Evolutionary conservation across 1,140 invertebrate genomes (phyloP).

Genomic region (Agrypnia vestita): DNA sequence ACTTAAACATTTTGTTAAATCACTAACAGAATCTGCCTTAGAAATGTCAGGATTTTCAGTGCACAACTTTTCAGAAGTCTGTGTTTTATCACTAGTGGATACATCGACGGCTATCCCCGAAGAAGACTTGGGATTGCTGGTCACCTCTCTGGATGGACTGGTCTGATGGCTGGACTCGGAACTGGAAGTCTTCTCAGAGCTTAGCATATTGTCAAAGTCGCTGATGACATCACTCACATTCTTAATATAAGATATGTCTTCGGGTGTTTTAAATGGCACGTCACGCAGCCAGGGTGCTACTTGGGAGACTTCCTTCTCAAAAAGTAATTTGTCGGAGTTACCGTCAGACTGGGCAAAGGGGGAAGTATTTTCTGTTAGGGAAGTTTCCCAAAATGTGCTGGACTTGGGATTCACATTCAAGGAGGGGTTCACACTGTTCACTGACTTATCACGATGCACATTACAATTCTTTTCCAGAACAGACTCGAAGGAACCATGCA

Average conservation of each 20-base stretch:
- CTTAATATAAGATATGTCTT: slow-evolving; percentile 74
- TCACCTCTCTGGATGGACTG: slow-evolving; percentile 67
- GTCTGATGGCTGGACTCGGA: slow-evolving; percentile 75
- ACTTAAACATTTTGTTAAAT: slow-evolving; percentile 24
- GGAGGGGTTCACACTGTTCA: not conserved
- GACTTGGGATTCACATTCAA: not conserved
- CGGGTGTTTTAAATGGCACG: slow-evolving; percentile 71
- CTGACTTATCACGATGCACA: not conserved
- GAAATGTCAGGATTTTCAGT: slow-evolving; percentile 8
- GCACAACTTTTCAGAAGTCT: not conserved
- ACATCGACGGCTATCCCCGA: slow-evolving; percentile 20
- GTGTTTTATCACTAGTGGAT: slow-evolving; percentile 1
- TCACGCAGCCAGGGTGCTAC: slow-evolving; percentile 76
- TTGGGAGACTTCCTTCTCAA: slow-evolving; percentile 56
- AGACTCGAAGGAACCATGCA: slow-evolving; percentile 77
- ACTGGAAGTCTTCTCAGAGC: slow-evolving; percentile 76
- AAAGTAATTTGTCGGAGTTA: slow-evolving; percentile 15
- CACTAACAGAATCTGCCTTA: slow-evolving; percentile 23
- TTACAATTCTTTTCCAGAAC: slow-evolving; percentile 59
- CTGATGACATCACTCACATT: slow-evolving; percentile 79
- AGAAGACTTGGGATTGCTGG: slow-evolving; percentile 30
- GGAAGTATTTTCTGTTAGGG: not conserved
- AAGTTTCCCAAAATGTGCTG: slow-evolving; percentile 4
- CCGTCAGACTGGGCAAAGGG: not conserved
- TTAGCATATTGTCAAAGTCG: slow-evolving; percentile 78